Base-by-base conservation (phyloP, 2,797 vertebrate genomes). In the Gephyroberyx darwinii region DNA sequence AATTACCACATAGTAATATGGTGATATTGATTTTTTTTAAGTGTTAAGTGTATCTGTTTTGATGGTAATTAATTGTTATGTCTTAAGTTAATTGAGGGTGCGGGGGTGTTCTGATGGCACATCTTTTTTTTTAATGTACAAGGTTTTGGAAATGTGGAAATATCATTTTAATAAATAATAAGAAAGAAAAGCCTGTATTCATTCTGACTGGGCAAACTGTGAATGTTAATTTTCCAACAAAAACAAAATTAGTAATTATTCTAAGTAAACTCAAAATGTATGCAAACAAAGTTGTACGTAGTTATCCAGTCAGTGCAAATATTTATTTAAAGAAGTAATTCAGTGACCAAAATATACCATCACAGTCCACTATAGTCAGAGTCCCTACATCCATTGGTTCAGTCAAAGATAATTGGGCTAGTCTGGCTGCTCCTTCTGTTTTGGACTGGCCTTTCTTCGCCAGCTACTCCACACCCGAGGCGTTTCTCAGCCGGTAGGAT, bases 361-460 rank as follows among this genome's bases (percentile, higher is more conserved):
- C 10, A 3, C 10, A 6, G 26, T 45, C 8, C 14, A 14, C 5
- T 43, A 17, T 4, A 56, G 14, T 41, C 0, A 30, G 31, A 13
- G 16, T 50, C 7, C 10, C 37, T 10, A 10, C 8, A 9, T 10
- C 37, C 37, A 39, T 8, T 35, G 33, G 33, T 35, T 39, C 37
- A 39, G 37, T 39, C 37, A 39, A 39, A 39, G 37, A 39, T 10
- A 12, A 39, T 39, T 39, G 37, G 10, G 37, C 37, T 10, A 9
- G 10, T 39, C 37, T 39, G 80, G 4, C 4, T 74, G 51, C 61
- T 77, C 33, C 84, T 91, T 45, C 60, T 88, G 0, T 82, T 80
- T 0, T n/a, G 35, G 16, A 16, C 8, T 43, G 62, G 35, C 56
- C 31, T 55, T 0, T 1, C 79, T 39, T 84, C 57, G 6, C 60